Evolutionary conservation across 2,888 invertebrate genomes (phyloP).

Genomic region (Quadriops clusia): DNA sequence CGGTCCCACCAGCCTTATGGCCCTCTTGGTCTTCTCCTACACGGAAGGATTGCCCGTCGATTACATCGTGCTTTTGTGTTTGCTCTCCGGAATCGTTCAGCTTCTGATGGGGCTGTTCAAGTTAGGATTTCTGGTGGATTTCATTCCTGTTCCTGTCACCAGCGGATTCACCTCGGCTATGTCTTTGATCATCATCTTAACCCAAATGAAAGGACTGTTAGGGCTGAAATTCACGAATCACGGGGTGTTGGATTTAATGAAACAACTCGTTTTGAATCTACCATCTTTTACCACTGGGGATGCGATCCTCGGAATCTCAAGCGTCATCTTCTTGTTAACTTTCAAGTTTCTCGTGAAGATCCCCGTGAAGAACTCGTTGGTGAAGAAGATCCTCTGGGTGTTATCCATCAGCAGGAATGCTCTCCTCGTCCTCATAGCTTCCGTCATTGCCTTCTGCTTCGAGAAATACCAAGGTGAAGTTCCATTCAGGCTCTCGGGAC

Average conservation of each 20-base stretch:
- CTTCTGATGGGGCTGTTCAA: constrained; percentile 70
- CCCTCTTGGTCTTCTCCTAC: constrained; percentile 67
- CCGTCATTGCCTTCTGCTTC: constrained; percentile 47
- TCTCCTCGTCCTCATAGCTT: constrained; percentile 54
- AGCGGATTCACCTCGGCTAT: constrained; percentile 79
- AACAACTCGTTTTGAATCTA: constrained; percentile 39
- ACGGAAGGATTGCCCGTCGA: constrained; percentile 57
- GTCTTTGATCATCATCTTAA: constrained; percentile 61
- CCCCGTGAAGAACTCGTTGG: constrained; percentile 30
- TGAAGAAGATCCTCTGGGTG: constrained; percentile 56
- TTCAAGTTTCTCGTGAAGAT: constrained; percentile 53
- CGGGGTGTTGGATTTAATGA: constrained; percentile 51
- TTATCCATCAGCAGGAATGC: constrained; percentile 70
- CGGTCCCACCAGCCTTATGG: constrained; percentile 91
- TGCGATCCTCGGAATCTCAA: constrained; percentile 50
- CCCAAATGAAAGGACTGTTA: constrained; percentile 63
- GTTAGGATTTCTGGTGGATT: constrained; percentile 71
- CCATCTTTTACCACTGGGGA: constrained; percentile 47
- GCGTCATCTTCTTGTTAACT: constrained; percentile 52
- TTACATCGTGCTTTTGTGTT: constrained; percentile 62
- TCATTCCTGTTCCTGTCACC: constrained; percentile 73
- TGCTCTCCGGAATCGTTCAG: constrained; percentile 67
- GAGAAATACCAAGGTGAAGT: constrained; percentile 35
- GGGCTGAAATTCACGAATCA: constrained; percentile 58
- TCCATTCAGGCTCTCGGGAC: constrained; percentile 50